Base-by-base conservation (phyloP, 2,888 invertebrate species). In the Tetropium fuscum region DNA sequence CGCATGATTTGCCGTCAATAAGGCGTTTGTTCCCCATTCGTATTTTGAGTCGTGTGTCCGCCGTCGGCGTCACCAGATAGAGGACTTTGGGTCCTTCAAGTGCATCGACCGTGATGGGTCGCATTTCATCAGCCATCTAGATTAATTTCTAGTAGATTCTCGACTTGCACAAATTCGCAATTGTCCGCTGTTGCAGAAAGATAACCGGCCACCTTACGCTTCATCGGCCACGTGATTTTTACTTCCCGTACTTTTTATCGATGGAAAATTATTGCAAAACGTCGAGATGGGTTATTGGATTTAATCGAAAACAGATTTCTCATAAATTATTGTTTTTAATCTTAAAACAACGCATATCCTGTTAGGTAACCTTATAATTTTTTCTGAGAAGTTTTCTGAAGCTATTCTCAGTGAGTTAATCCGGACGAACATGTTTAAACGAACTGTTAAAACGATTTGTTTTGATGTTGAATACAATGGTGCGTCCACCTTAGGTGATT, bases 161-260 rank as follows among this genome's bases (percentile, higher is more conserved):
- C 64, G 67, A 71, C 67, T 72, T 62, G 68, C 70, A 65, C 69
- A 69, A 71, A 74, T 74, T 71, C 72, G 63, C 71, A 74, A 75
- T 74, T 78, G 77, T 74, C 65, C 74, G 75, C 69, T 71, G 75
- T 77, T 71, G 75, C 74, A 78, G 78, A 78, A 78, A 78, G 78
- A 78, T 78, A 78, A 74, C 68, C 64, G 63, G 63, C 63, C 69
- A 67, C 66, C 70, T 74, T 68, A 70, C 74, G 71, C 74, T 75
- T 71, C 74, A 76, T 72, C 70, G 73, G 69, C 60, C 59, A 66
- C 64, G 64, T 72, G 71, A 69, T 70, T 66, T 68, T 66, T 68
- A 59, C 55, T 60, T 66, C 55, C 55, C 25, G 18, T 38, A 3
- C 6, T 36, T 48, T 48, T 48, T 36, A 22, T 15, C 11, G 41